phyloP scores from a whole-genome alignment of 2,113 vertebrate species.

The Eubucco bourcierii region DNA sequence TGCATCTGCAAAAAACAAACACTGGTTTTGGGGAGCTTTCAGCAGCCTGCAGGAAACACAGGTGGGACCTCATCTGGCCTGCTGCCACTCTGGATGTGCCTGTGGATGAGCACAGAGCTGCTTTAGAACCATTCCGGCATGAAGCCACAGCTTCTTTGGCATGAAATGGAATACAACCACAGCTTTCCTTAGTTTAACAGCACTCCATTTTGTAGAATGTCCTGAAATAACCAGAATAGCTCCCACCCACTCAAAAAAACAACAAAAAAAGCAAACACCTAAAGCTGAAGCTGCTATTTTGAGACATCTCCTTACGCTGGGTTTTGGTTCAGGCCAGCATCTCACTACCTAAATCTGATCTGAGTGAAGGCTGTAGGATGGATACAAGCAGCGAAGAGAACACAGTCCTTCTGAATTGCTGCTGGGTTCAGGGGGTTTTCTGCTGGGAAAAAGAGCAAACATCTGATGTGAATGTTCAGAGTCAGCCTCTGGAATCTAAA shows the following conservation, averaged over 20 bases:
- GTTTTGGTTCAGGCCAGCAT: background rate
- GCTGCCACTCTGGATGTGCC: background rate
- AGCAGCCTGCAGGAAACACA: background rate
- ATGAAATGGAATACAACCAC: background rate
- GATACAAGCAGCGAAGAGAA: background rate
- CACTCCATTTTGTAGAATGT: background rate
- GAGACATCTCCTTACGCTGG: background rate
- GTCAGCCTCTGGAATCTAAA: conserved; percentile 27
- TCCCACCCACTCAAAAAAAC: background rate
- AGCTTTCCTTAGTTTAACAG: background rate
- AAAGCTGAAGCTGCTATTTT: conserved; percentile 36
- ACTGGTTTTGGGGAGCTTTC: fast-evolving
- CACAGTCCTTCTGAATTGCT: background rate
- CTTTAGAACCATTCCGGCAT: background rate
- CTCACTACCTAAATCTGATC: background rate
- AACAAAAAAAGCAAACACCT: background rate
- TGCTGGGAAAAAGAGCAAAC: background rate
- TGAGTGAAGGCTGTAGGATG: background rate
- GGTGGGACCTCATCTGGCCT: background rate
- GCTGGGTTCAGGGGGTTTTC: background rate
- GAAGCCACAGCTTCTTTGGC: background rate
- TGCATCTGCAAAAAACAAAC: background rate
- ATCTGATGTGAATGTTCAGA: background rate
- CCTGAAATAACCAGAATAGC: conserved; percentile 27
- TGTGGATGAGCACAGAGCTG: background rate